phyloP scores from a whole-genome alignment of 2,797 vertebrate species.

The Masticophis lateralis region DNA sequence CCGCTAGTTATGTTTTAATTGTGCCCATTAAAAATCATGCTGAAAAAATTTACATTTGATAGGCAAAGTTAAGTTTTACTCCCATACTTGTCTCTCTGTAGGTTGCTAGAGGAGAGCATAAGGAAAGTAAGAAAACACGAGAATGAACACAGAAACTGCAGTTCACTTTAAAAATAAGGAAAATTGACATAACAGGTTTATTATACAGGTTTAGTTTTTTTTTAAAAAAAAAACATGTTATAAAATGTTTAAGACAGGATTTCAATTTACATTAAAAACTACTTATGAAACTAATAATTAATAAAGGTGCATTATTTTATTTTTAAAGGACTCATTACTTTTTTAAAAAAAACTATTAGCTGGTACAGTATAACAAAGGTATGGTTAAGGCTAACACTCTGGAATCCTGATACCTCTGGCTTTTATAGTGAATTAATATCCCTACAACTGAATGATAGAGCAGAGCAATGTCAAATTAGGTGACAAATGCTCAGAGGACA shows the following conservation, averaged over 20 bases:
- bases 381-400: constrained; percentile 59
- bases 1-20: constrained; percentile 91
- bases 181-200: constrained; percentile 63
- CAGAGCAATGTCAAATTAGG: neutral
- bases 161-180: constrained; percentile 67
- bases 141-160: constrained; percentile 85
- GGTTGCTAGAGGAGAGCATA: constrained; percentile 99
- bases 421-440: neutral
- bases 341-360: constrained; percentile 47
- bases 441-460: neutral
- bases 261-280: constrained; percentile 56
- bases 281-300: constrained; percentile 57
- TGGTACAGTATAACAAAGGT: constrained; percentile 55
- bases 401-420: neutral
- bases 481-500: neutral
- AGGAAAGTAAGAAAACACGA: constrained; percentile 89
- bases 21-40: constrained; percentile 96
- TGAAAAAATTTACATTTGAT: constrained; percentile 99
- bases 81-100: constrained; percentile 99
- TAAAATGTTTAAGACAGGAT: constrained; percentile 55
- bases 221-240: neutral
- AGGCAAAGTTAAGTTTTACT: constrained; percentile 99
- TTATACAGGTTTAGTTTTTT: constrained; percentile 18
- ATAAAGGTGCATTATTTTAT: constrained; percentile 47
- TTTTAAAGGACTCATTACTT: constrained; percentile 30